Conservation (phyloP, 2,888 invertebrate genomes). For the Heliconius sara region DNA sequence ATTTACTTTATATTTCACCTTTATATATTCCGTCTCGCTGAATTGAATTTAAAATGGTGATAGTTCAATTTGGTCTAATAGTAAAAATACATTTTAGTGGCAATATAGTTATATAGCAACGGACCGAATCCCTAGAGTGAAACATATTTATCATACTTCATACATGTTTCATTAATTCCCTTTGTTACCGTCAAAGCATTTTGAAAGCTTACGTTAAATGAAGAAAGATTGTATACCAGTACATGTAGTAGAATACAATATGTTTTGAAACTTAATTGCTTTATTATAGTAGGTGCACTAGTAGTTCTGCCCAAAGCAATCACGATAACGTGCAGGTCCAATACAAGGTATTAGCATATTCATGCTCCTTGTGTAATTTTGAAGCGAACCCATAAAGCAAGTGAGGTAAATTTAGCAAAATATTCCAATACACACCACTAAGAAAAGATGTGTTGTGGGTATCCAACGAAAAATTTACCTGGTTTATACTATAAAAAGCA, state of each 20-base stretch:
- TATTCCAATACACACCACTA: conserved; percentile 65
- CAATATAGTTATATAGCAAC: conserved; percentile 42
- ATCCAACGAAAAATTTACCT: conserved; percentile 60
- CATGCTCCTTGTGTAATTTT: conserved; percentile 62
- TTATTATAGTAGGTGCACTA: conserved; percentile 46
- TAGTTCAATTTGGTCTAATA: conserved; percentile 33
- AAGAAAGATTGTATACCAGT: conserved; percentile 32
- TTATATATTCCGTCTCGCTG: conserved; percentile 30
- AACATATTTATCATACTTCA: conserved; percentile 45
- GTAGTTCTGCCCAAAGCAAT: conserved; percentile 48
- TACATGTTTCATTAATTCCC: conserved; percentile 42
- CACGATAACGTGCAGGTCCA: conserved; percentile 47
- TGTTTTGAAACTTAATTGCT: conserved; percentile 46
- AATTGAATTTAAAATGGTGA: conserved; percentile 44
- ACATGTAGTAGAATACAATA: conserved; percentile 26
- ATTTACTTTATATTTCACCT: conserved; percentile 34
- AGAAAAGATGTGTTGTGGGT: conserved; percentile 63
- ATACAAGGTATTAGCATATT: conserved; percentile 62
- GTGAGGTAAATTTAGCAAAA: conserved; percentile 64
- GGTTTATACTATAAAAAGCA: conserved; percentile 35
- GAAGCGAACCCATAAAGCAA: conserved; percentile 60
- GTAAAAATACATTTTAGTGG: conserved; percentile 42
- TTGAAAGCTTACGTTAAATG: conserved; percentile 41
- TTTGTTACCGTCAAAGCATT: conserved; percentile 41
- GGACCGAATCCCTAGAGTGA: conserved; percentile 43